Evolutionary conservation across 1,140 invertebrate species (phyloP).

Genomic region (Drosophila virilis): DNA sequence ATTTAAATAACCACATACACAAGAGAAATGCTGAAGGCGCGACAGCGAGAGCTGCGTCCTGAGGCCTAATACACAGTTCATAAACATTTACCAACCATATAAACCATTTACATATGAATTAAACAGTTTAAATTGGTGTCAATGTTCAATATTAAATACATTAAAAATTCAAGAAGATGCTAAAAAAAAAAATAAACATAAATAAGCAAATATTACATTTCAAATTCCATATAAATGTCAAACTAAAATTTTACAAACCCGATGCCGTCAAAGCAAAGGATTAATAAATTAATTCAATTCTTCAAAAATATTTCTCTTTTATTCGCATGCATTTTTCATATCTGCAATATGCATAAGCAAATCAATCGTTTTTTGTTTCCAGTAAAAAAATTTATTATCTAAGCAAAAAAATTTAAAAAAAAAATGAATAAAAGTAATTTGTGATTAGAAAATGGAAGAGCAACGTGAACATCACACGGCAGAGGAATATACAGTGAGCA

Average conservation of each 20-base stretch:
- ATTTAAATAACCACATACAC: background rate
- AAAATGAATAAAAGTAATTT: background rate
- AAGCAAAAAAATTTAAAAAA: constrained; percentile 23
- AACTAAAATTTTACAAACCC: background rate
- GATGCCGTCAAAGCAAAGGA: constrained; percentile 7
- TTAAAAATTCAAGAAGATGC: background rate
- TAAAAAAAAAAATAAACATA: background rate
- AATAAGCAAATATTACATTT: constrained; percentile 9
- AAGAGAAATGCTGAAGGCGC: background rate
- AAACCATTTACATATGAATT: constrained; percentile 1
- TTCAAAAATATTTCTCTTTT: background rate
- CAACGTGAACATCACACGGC: constrained; percentile 59
- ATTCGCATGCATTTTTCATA: background rate
- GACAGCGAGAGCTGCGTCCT: background rate
- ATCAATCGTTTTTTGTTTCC: background rate
- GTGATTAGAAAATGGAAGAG: constrained; percentile 60
- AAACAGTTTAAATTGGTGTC: constrained; percentile 56
- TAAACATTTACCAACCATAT: constrained; percentile 2
- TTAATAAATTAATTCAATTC: constrained; percentile 28
- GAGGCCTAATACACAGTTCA: background rate
- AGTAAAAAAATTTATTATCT: constrained; percentile 42
- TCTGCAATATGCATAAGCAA: too few relatives aligned
- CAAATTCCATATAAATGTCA: constrained; percentile 20
- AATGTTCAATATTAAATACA: constrained; percentile 41
- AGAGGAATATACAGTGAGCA: constrained; percentile 62